Conservation (phyloP, 2,888 invertebrate genomes). For the Xanthia icteritia region DNA sequence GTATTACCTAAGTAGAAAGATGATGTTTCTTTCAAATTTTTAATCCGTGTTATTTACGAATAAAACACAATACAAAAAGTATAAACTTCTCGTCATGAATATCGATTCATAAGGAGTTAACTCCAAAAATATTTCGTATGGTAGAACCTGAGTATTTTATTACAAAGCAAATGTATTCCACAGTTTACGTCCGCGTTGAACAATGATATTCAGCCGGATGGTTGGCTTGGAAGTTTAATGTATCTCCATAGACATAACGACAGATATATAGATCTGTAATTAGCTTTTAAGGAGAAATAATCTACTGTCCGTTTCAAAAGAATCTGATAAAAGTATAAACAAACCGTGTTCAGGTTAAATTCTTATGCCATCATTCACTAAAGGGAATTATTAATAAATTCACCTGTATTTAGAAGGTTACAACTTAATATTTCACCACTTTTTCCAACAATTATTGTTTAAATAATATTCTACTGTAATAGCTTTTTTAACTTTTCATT, state of each 20-base stretch:
- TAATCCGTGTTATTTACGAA: no score
- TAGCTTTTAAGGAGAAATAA: slow-evolving; percentile 56
- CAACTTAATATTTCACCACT: no score
- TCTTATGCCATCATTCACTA: neutral
- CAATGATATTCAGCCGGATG: slow-evolving; percentile 70
- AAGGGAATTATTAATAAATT: neutral
- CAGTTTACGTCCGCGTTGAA: slow-evolving; percentile 78
- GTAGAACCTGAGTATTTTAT: neutral
- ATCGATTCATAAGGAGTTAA: no score
- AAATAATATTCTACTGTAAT: no score
- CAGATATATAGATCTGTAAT: slow-evolving; percentile 65
- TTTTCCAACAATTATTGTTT: no score
- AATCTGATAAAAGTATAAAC: neutral
- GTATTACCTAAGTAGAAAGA: no score
- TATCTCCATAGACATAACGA: slow-evolving; percentile 70
- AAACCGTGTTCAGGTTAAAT: neutral
- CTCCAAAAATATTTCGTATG: no score
- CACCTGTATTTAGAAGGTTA: no score
- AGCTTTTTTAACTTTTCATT: no score
- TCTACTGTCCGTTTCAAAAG: neutral
- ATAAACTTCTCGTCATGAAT: no score
- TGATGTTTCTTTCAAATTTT: no score
- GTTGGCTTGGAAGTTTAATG: slow-evolving; percentile 77
- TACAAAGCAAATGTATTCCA: slow-evolving; percentile 74
- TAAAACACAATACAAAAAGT: no score